Evolutionary conservation across 2,888 invertebrate genomes (phyloP).

Genomic region (Meloe dianella): DNA sequence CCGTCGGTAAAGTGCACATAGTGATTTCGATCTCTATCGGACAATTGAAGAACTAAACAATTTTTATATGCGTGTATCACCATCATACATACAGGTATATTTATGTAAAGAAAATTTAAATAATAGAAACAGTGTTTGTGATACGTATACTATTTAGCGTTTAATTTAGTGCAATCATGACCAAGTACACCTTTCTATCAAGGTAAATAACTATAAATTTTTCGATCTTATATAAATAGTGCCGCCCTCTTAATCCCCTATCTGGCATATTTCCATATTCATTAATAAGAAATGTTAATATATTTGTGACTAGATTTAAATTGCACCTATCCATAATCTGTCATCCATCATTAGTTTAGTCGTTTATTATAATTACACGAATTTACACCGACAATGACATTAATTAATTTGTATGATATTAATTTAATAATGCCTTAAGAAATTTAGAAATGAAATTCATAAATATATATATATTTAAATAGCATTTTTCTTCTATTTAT

Average conservation of each 20-base stretch:
- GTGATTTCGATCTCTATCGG: conserved; percentile 14
- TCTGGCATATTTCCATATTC: not conserved
- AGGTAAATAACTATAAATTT: too few relatives aligned
- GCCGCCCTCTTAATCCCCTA: not conserved
- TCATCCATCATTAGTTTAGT: not conserved
- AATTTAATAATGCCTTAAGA: not conserved
- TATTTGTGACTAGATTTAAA: not conserved
- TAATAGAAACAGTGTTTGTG: conserved; percentile 3
- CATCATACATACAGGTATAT: not conserved
- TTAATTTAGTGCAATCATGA: not conserved
- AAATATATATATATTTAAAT: not conserved
- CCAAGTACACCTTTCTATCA: too few relatives aligned
- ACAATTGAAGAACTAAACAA: not conserved
- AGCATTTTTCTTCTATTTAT: not conserved
- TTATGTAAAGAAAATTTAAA: too few relatives aligned
- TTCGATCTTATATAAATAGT: too few relatives aligned
- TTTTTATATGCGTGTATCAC: not conserved
- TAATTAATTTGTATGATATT: conserved; percentile 1
- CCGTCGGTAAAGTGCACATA: conserved; percentile 49
- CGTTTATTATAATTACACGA: not conserved
- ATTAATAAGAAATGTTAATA: not conserved
- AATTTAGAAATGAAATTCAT: not conserved
- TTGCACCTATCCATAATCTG: not conserved
- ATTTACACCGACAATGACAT: not conserved
- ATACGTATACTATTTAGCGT: too few relatives aligned